A percentile compares a stretch with the other conserved stretches of the same genome.
Evolutionary conservation across 2,888 invertebrate species (phyloP).

Genomic region (Hartigia nigra): DNA sequence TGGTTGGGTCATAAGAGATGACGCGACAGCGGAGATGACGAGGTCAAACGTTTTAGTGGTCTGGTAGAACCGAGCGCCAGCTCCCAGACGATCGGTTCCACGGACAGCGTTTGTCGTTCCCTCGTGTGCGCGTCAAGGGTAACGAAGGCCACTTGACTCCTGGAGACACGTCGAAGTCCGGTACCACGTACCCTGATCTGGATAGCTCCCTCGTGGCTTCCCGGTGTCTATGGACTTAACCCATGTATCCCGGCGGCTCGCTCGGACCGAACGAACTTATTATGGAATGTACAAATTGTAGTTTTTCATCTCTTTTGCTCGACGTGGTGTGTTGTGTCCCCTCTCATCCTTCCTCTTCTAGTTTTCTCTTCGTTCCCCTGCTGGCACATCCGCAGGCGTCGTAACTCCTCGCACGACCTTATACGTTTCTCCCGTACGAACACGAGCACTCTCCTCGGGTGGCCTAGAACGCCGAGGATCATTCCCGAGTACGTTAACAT

Average conservation of each 20-base stretch:
- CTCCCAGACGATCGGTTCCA: conserved; percentile 37
- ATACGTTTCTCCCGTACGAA: not conserved
- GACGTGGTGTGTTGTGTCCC: not conserved
- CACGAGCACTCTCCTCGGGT: not conserved
- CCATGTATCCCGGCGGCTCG: conserved; percentile 29
- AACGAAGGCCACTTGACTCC: not conserved
- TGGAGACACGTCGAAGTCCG: conserved; percentile 1
- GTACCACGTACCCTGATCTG: not conserved
- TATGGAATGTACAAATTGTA: conserved; percentile 86
- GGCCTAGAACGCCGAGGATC: not conserved
- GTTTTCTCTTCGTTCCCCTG: conserved; percentile 13
- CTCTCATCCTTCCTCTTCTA: not conserved
- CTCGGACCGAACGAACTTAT: conserved; percentile 71
- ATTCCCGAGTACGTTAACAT: not conserved
- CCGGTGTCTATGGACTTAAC: not conserved
- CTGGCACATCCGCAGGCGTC: conserved; percentile 28
- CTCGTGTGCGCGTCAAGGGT: not conserved
- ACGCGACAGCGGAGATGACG: not conserved
- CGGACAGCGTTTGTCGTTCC: not conserved
- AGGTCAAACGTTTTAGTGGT: not conserved
- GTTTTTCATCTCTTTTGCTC: conserved; percentile 53
- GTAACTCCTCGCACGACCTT: not conserved
- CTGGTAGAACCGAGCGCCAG: conserved; percentile 36
- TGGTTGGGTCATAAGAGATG: not conserved
- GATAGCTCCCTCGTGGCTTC: conserved; percentile 36